These are phyloP conservation scores for Pagetopsis macropterus DNA, from an alignment of 2,797 vertebrate genomes.

Conservation along the genomic window DNA sequence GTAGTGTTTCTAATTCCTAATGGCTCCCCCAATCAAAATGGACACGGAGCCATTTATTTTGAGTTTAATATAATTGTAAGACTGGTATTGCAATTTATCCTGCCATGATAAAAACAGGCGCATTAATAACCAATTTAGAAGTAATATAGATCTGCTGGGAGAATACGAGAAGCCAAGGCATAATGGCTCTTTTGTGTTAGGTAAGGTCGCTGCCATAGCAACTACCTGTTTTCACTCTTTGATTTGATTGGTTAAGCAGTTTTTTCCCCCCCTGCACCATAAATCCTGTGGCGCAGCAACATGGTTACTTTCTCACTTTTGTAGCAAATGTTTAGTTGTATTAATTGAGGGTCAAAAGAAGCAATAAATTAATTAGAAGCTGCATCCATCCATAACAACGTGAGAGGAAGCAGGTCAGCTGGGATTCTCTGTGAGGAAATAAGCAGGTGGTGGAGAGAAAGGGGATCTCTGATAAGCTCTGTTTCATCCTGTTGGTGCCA, in stretches of 20 bases:
- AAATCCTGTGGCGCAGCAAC: slow-evolving; percentile 14
- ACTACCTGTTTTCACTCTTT: slow-evolving; percentile 50
- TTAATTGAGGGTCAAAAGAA: not conserved
- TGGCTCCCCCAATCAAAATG: slow-evolving; percentile 15
- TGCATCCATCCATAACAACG: not conserved
- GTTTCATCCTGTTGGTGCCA: slow-evolving; percentile 20
- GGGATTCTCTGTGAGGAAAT: slow-evolving; percentile 12
- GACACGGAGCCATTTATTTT: slow-evolving; percentile 24
- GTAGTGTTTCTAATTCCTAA: slow-evolving; percentile 13
- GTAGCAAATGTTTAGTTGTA: not conserved
- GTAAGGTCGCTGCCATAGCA: slow-evolving; percentile 57
- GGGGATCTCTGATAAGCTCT: slow-evolving; percentile 7
- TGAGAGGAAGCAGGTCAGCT: slow-evolving; percentile 17
- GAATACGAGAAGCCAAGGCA: slow-evolving; percentile 27
- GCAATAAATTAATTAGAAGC: slow-evolving; percentile 1
- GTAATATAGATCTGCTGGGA: slow-evolving; percentile 46
- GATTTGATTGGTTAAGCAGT: slow-evolving; percentile 45
- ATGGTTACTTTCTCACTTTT: not conserved
- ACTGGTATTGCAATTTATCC: slow-evolving; percentile 22
- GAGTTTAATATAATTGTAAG: slow-evolving; percentile 24
- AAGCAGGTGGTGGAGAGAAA: slow-evolving; percentile 8
- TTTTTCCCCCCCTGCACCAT: not conserved
- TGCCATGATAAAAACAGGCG: slow-evolving; percentile 15
- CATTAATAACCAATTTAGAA: slow-evolving; percentile 54
- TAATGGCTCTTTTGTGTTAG: slow-evolving; percentile 44